A percentile compares a stretch with the other conserved stretches of the same genome.
Evolutionary conservation across 2,797 vertebrate species (phyloP).

Genomic region (Pithecia hirsuta): DNA sequence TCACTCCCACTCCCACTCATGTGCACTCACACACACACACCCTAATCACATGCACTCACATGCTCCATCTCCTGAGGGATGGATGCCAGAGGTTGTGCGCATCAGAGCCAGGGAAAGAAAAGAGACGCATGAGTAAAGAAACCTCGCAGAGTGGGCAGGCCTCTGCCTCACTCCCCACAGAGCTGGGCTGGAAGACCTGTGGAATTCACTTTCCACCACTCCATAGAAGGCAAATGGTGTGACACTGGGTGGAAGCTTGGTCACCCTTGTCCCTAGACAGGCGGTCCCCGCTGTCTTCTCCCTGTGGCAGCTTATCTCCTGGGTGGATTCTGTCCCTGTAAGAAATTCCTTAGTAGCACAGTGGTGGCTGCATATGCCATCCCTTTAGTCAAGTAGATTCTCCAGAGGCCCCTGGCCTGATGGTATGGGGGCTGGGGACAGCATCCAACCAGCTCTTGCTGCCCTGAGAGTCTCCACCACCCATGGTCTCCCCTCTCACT

Average conservation of each 20-base stretch:
- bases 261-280: neutral
- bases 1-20: no score
- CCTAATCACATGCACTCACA: neutral
- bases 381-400: neutral
- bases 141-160: neutral
- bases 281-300: neutral
- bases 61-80: neutral
- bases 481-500: no score
- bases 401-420: neutral
- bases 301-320: neutral
- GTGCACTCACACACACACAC: neutral
- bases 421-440: neutral
- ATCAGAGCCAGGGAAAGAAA: neutral
- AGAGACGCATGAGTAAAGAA: rapidly evolving
- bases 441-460: neutral
- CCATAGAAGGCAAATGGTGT: neutral
- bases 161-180: neutral
- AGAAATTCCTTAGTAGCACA: neutral
- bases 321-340: neutral
- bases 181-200: neutral
- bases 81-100: neutral
- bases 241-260: neutral
- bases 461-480: neutral
- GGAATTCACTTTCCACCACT: neutral
- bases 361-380: neutral